phyloP scores from a whole-genome alignment of 2,113 vertebrate species.

The Gambusia holbrooki region DNA sequence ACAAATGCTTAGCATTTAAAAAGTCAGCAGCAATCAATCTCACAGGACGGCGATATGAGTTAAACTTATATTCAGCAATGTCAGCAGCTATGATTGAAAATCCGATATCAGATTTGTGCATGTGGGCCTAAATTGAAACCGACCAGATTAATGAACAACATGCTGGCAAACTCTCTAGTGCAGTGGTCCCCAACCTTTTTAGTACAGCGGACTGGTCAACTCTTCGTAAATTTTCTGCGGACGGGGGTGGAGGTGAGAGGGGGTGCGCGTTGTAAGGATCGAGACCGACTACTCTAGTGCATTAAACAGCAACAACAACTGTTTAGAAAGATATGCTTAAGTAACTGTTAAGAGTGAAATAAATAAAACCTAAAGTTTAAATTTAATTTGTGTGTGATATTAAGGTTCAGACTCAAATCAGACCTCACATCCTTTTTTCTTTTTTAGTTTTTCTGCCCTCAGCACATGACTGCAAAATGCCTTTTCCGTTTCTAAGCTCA shows the following conservation, averaged over 20 bases:
- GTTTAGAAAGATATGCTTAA: neutral
- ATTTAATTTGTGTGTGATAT: neutral
- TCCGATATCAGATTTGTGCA: neutral
- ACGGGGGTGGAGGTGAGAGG: no score
- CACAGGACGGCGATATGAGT: neutral
- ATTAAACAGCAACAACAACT: neutral
- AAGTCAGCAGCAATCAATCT: neutral
- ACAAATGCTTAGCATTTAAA: neutral
- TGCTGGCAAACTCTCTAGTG: no score
- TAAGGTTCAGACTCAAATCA: neutral
- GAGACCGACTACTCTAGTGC: no score
- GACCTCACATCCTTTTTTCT: neutral
- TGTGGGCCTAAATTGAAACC: neutral
- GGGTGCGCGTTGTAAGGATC: no score
- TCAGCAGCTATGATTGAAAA: neutral
- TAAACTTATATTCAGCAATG: neutral
- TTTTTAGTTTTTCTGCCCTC: neutral
- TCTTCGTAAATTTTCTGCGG: no score
- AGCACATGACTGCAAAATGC: conserved; percentile 1
- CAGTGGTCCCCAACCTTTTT: neutral
- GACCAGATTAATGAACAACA: neutral
- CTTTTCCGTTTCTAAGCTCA: neutral
- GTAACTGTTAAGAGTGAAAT: neutral
- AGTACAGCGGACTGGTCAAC: no score
- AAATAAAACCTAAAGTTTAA: no score